A percentile compares a stretch with the other conserved stretches of the same genome.
phyloP scores from a whole-genome alignment of 2,113 vertebrate genomes.

The Aramus guarauna region DNA sequence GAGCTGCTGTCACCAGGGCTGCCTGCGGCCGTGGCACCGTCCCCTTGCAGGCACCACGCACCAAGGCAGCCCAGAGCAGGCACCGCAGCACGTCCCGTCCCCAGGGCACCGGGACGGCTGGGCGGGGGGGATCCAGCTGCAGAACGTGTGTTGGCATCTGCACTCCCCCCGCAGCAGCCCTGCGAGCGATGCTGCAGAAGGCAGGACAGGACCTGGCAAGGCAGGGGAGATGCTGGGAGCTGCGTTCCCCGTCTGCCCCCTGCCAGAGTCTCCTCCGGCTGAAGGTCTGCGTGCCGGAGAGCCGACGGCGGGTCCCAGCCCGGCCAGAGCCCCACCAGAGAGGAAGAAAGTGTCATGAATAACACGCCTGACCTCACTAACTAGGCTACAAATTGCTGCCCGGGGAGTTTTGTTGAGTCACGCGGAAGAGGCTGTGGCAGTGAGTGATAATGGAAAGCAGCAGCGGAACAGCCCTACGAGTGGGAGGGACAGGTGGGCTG shows the following conservation, averaged over 20 bases:
- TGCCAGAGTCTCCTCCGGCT: background rate
- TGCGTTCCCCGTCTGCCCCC: background rate
- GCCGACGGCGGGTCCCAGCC: background rate
- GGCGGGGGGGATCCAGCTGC: background rate
- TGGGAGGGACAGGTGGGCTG: background rate
- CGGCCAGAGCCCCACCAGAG: background rate
- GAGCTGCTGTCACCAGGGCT: background rate
- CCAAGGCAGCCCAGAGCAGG: background rate
- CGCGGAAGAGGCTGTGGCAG: background rate
- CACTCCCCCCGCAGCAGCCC: rapidly evolving
- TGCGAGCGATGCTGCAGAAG: background rate
- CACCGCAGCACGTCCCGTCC: background rate
- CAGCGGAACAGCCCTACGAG: rapidly evolving
- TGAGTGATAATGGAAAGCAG: constrained; percentile 12
- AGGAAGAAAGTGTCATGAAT: constrained; percentile 17
- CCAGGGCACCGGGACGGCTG: background rate
- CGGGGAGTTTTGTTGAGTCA: background rate
- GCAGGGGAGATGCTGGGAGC: background rate
- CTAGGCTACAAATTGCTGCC: background rate
- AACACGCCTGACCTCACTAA: background rate
- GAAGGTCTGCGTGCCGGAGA: background rate
- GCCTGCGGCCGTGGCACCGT: background rate
- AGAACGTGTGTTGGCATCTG: background rate
- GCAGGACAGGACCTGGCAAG: background rate
- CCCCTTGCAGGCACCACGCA: background rate